phyloP scores from a whole-genome alignment of 2,888 invertebrate species.

The Cerceris rybyensis region DNA sequence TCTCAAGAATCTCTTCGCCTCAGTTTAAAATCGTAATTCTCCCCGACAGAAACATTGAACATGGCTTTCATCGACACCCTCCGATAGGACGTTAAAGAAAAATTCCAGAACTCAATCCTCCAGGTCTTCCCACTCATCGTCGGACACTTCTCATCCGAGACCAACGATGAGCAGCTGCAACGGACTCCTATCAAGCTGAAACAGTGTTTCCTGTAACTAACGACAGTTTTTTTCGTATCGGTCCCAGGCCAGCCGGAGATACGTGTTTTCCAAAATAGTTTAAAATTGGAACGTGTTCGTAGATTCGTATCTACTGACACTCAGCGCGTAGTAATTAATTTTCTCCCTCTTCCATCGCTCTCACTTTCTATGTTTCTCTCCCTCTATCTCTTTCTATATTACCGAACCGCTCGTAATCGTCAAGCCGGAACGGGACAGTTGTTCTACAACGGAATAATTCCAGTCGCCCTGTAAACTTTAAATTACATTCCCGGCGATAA shows the following conservation, averaged over 20 bases:
- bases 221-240: conserved; percentile 42
- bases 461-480: not conserved
- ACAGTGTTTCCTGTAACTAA: conserved; percentile 53
- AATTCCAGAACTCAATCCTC: not conserved
- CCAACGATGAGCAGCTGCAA: conserved; percentile 47
- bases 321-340: conserved; percentile 47
- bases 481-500: conserved; percentile 3
- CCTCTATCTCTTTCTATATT: not conserved
- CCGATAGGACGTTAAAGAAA: not conserved
- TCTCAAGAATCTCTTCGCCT: too few species aligned
- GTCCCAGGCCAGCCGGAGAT: not conserved
- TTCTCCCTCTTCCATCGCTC: not conserved
- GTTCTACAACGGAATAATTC: not conserved
- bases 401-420: not conserved
- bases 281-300: conserved; percentile 44
- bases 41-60: too few species aligned
- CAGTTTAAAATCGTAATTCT: too few species aligned
- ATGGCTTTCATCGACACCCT: not conserved
- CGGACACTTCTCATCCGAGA: conserved; percentile 30
- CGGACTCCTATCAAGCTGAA: conserved; percentile 30
- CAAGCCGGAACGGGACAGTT: not conserved
- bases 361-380: not conserved
- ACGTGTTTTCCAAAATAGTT: conserved; percentile 48
- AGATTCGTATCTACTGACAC: conserved; percentile 47
- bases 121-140: not conserved